A percentile compares a stretch with the other conserved stretches of the same genome.
These are phyloP conservation scores for Mixornis gularis DNA, from an alignment of 2,113 vertebrate genomes.

Conservation along the genomic window DNA sequence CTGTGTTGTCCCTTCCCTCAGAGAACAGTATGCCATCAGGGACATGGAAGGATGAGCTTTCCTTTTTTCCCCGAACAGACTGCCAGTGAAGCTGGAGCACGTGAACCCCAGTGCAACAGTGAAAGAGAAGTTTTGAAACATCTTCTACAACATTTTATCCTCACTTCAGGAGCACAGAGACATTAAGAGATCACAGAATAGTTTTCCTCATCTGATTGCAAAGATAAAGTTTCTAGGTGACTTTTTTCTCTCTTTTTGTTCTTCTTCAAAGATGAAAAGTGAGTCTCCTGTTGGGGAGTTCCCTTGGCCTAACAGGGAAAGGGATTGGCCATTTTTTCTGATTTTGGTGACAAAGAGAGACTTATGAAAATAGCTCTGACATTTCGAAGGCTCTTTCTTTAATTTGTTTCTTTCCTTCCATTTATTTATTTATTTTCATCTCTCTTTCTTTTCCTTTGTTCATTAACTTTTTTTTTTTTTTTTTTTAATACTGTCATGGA, in stretches of 20 bases:
- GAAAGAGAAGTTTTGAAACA: background rate
- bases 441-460: background rate
- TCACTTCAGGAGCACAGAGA: background rate
- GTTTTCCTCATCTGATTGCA: background rate
- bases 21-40: background rate
- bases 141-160: background rate
- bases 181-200: background rate
- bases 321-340: background rate
- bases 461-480: background rate
- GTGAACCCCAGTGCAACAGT: background rate
- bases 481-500: background rate
- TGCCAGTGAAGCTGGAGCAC: background rate
- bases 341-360: background rate
- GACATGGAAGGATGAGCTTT: background rate
- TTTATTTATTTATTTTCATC: accelerated
- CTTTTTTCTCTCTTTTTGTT: background rate
- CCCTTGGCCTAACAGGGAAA: background rate
- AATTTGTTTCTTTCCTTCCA: background rate
- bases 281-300: background rate
- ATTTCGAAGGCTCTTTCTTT: background rate
- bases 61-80: background rate
- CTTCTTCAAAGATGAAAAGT: background rate
- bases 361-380: background rate
- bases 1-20: background rate
- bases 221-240: background rate